A percentile compares a stretch with the other conserved stretches of the same genome.
Evolutionary conservation across 23 tunicate genomes (phyloP).

Genomic region (Diplosoma virens): DNA sequence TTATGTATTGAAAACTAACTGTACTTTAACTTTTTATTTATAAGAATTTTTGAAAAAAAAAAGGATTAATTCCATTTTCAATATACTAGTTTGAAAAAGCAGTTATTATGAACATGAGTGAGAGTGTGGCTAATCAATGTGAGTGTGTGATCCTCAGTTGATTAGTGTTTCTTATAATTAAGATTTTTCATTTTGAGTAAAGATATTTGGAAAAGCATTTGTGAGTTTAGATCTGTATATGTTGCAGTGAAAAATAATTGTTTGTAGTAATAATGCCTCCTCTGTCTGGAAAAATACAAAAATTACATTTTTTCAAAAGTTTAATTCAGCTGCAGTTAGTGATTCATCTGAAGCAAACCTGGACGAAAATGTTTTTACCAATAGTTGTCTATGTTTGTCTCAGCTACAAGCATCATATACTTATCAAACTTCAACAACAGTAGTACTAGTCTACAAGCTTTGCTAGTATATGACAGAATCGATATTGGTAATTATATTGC

Average conservation of each 20-base stretch:
- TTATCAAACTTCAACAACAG: neutral
- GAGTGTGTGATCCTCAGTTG: no score
- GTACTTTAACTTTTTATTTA: no score
- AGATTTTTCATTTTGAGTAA: neutral
- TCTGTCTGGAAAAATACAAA: neutral
- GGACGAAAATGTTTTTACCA: neutral
- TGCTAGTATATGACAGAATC: conserved; percentile 4
- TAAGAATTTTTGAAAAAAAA: no score
- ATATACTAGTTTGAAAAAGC: no score
- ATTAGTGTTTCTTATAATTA: no score
- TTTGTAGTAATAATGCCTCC: conserved; percentile 8
- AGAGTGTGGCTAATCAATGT: no score
- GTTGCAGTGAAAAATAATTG: conserved; percentile 2
- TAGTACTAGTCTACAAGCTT: neutral
- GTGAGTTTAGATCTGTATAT: neutral
- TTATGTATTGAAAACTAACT: no score
- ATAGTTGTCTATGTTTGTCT: conserved; percentile 17
- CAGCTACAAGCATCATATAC: neutral
- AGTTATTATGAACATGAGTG: no score
- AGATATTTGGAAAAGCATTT: neutral
- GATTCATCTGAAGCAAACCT: conserved; percentile 8
- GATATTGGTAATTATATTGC: conserved; percentile 19
- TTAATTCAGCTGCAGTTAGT: neutral
- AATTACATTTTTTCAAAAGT: conserved; percentile 13
- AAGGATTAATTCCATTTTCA: no score